A percentile compares a stretch with the other conserved stretches of the same genome.
These are phyloP conservation scores for Rynchops niger DNA, from an alignment of 2,113 vertebrate species.

Conservation along the genomic window DNA sequence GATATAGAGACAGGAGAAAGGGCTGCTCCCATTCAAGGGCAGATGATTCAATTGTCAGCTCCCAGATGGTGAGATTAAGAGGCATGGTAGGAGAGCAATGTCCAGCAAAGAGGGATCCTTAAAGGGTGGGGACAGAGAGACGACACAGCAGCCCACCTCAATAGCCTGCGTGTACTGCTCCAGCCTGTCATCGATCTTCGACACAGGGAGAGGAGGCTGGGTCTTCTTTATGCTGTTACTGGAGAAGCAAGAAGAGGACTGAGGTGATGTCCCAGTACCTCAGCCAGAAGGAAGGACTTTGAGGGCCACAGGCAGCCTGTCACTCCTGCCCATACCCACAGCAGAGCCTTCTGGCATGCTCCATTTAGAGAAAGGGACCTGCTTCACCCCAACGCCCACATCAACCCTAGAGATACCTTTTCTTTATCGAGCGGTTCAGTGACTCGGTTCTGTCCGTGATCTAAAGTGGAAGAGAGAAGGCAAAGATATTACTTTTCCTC, in stretches of 20 bases:
- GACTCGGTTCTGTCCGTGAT: conserved; percentile 84
- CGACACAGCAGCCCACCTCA: conserved; percentile 76
- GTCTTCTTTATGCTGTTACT: conserved; percentile 84
- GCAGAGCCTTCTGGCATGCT: neutral
- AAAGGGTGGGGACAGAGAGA: neutral
- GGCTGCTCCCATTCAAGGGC: neutral
- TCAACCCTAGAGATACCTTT: conserved; percentile 75
- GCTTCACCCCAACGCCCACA: neutral
- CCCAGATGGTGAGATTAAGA: neutral
- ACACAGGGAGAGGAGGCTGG: conserved; percentile 74
- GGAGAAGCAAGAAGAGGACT: neutral
- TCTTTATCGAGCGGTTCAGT: conserved; percentile 84
- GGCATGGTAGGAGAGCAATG: fast-evolving
- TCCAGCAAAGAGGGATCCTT: neutral
- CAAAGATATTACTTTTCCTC: neutral
- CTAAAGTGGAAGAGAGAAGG: conserved; percentile 63
- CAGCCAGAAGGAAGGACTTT: neutral
- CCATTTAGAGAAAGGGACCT: neutral
- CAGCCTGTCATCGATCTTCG: conserved; percentile 86
- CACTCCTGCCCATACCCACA: neutral
- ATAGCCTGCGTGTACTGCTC: conserved; percentile 91
- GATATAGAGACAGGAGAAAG: neutral
- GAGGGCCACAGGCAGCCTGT: neutral
- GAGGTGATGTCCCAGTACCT: neutral
- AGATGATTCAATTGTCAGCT: neutral